These are phyloP conservation scores for Aphelocoma coerulescens DNA, from an alignment of 2,113 vertebrate genomes.

Conservation along the genomic window DNA sequence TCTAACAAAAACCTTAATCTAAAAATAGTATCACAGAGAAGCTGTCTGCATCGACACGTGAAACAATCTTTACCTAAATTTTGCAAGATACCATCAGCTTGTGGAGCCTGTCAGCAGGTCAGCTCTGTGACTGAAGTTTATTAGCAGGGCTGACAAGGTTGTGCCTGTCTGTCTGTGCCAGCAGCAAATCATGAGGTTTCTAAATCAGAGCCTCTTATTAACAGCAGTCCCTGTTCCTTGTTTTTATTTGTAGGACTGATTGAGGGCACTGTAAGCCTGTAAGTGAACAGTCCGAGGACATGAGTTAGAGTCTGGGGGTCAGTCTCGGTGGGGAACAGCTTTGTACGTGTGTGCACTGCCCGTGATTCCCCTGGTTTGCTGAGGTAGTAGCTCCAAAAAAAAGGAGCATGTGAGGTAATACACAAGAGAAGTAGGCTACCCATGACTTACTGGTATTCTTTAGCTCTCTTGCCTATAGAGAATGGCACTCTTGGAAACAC, in stretches of 20 bases:
- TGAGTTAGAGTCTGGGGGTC: background rate
- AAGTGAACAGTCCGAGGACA: slow-evolving; percentile 16
- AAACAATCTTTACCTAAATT: background rate
- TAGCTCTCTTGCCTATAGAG: background rate
- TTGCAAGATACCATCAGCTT: background rate
- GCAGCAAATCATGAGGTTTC: slow-evolving; percentile 14
- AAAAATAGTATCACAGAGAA: background rate
- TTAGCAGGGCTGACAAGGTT: slow-evolving; percentile 37
- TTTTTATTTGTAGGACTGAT: slow-evolving; percentile 37
- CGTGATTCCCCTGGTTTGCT: background rate
- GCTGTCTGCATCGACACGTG: background rate
- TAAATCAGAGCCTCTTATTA: slow-evolving; percentile 12
- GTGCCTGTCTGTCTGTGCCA: background rate
- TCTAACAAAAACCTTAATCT: background rate
- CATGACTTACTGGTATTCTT: background rate
- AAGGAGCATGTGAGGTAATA: background rate
- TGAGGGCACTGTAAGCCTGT: slow-evolving; percentile 24
- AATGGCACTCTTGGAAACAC: background rate
- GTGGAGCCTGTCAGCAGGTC: slow-evolving; percentile 26
- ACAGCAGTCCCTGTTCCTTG: background rate
- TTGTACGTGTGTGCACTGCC: background rate
- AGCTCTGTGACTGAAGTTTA: slow-evolving; percentile 20
- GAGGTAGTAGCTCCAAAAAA: background rate
- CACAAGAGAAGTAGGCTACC: background rate
- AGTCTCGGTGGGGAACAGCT: background rate